A percentile compares a stretch with the other conserved stretches of the same genome.
phyloP scores from a whole-genome alignment of 2,888 invertebrate species.

The Poecilobothrus nobilitatus region DNA sequence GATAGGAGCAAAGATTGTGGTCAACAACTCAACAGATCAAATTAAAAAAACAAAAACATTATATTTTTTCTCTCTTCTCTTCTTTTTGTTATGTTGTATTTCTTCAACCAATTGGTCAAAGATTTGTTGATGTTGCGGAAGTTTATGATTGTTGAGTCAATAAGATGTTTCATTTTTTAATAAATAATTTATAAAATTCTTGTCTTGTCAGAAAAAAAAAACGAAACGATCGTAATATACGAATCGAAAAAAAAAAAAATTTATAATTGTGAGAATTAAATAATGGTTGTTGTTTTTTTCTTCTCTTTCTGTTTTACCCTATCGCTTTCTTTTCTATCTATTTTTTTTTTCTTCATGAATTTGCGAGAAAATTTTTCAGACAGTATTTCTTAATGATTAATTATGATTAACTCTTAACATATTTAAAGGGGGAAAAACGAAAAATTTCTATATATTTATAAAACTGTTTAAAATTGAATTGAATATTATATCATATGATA shows the following conservation, averaged over 20 bases:
- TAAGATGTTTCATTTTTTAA: not conserved
- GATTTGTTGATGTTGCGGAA: constrained; percentile 8
- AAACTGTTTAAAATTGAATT: too few relatives aligned
- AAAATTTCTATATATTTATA: too few relatives aligned
- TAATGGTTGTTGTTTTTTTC: not conserved
- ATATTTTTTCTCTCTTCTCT: too few relatives aligned
- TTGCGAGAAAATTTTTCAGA: too few relatives aligned
- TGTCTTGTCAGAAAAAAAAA: too few relatives aligned
- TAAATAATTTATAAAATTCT: not conserved
- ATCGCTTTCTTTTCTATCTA: too few relatives aligned
- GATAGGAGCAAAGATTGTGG: constrained; percentile 7
- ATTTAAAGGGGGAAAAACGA: too few relatives aligned
- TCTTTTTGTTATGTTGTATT: not conserved
- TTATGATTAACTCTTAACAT: too few relatives aligned
- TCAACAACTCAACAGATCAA: constrained; percentile 4
- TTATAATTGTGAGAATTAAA: not conserved
- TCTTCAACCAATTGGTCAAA: not conserved
- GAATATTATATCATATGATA: too few relatives aligned
- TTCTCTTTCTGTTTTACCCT: too few relatives aligned
- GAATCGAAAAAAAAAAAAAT: not conserved
- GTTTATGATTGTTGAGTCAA: constrained; percentile 10
- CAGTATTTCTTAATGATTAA: too few relatives aligned
- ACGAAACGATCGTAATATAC: not conserved
- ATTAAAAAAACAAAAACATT: not conserved
- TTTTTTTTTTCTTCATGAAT: too few relatives aligned